phyloP scores from a whole-genome alignment of 2,797 vertebrate genomes.

The Dermochelys coriacea region DNA sequence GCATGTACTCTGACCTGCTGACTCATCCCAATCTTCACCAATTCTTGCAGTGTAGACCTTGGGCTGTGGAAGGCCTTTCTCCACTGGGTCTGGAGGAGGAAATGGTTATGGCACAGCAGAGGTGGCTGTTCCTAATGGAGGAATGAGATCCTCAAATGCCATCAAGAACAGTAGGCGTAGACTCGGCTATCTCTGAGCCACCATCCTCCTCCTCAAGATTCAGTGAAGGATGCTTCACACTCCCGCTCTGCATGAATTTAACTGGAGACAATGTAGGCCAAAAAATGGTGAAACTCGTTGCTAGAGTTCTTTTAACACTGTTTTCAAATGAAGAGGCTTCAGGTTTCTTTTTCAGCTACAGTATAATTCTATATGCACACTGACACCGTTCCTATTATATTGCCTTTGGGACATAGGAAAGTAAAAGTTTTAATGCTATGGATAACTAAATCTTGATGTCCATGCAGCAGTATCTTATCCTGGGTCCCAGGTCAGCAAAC shows the following conservation, averaged over 20 bases:
- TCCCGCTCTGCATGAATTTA: accelerated
- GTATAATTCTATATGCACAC: not conserved
- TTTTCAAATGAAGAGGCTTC: not conserved
- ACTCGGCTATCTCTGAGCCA: no score
- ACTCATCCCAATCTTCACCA: not conserved
- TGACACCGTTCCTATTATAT: accelerated
- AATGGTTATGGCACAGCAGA: not conserved
- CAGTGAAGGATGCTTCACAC: not conserved
- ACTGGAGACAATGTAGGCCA: not conserved
- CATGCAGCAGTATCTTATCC: not conserved
- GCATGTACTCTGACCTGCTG: not conserved
- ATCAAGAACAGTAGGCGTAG: not conserved
- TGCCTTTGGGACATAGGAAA: not conserved
- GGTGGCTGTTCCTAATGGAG: not conserved
- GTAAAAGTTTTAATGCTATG: not conserved
- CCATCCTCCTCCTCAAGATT: not conserved
- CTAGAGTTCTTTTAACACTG: not conserved
- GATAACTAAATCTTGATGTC: not conserved
- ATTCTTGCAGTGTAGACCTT: not conserved
- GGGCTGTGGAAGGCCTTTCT: no score
- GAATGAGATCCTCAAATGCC: no score
- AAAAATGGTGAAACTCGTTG: not conserved
- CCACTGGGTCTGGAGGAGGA: not conserved
- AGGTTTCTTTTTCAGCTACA: not conserved
- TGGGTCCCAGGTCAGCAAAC: not conserved